Conservation (phyloP, 1,140 invertebrate species). For the Nasonia vitripennis region DNA sequence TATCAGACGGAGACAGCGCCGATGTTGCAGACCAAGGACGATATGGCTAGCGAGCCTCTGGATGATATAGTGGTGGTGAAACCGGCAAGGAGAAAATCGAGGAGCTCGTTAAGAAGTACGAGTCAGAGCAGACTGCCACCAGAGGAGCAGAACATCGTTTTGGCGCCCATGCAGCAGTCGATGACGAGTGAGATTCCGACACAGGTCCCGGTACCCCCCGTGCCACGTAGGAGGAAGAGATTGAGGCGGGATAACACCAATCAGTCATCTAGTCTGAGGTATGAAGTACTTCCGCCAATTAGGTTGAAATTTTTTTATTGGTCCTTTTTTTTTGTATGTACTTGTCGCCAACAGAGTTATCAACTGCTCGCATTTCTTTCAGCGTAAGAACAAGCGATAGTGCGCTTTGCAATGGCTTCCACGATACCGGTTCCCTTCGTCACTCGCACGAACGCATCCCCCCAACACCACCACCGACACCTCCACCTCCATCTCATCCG, state of each 20-base stretch:
- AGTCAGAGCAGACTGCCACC: constrained; percentile 20
- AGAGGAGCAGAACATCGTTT: constrained; percentile 8
- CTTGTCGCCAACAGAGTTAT: no score
- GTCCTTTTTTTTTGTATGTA: neutral
- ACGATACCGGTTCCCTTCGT: neutral
- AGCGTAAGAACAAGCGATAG: constrained; percentile 45
- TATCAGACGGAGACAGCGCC: constrained; percentile 63
- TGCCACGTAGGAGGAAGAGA: constrained; percentile 65
- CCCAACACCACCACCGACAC: constrained; percentile 40
- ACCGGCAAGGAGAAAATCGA: constrained; percentile 68
- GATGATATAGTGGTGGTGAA: constrained; percentile 72
- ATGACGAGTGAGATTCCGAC: neutral
- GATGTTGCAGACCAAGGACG: constrained; percentile 38
- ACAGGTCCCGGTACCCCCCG: constrained; percentile 63
- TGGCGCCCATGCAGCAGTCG: neutral
- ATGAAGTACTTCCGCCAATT: neutral
- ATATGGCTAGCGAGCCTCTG: constrained; percentile 59
- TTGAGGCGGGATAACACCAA: constrained; percentile 24
- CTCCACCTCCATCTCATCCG: constrained; percentile 50
- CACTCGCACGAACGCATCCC: constrained; percentile 31
- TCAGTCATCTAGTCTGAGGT: constrained; percentile 45
- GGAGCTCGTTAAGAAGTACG: constrained; percentile 56
- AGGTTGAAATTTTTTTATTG: no score
- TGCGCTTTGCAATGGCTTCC: constrained; percentile 64
- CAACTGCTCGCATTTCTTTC: neutral